Base-by-base conservation (phyloP, 2,888 invertebrate species). In the Drosophila atroscutellata region DNA sequence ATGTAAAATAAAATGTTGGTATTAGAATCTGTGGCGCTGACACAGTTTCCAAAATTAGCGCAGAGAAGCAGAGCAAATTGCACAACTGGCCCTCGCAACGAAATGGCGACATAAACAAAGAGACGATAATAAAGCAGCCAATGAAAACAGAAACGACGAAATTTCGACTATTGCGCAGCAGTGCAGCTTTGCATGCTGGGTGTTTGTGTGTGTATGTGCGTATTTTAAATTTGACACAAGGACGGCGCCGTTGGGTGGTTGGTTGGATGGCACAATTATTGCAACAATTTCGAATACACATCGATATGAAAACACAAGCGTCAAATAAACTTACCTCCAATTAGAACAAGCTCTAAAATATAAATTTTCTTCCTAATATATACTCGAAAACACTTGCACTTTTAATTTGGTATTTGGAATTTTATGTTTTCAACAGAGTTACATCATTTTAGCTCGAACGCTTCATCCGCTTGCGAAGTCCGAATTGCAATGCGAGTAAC, bases 131-230 rank as follows among this genome's bases (percentile, higher is more conserved):
- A 81, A 90, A 90, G 66, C 67, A 80, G 66, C 73, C 63, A 76
- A 77, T 75, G 76, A 90, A 89, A 86, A 86, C 90, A 90, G 81
- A 86, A 83, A 70, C 57, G 66, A 66, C 54, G 57, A 82, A 72
- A 70, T 61, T 64, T 72, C 50, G 52, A 59, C 60, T 77, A 89
- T 83, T 86, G 83, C 86, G 87, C 84, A 90, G 89, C 80, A 76
- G 67, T 59, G 61, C 65, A 62, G 65, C 69, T 62, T 37, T 58
- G 59, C 51, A 28, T 72, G 51, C 52, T 24, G 42, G 54, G 32
- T 49, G 26, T 49, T 60, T 58, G 32, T 64, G 56, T 60, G 34
- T 20, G 37, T 32, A 24, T 58, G 62, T 39, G 30, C 8, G 49
- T 55, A 79, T 82, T 75, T 69, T 52, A 67, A 90, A 86, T 88